Evolutionary conservation across 2,797 vertebrate species (phyloP).

Genomic region (Zalophus californianus): DNA sequence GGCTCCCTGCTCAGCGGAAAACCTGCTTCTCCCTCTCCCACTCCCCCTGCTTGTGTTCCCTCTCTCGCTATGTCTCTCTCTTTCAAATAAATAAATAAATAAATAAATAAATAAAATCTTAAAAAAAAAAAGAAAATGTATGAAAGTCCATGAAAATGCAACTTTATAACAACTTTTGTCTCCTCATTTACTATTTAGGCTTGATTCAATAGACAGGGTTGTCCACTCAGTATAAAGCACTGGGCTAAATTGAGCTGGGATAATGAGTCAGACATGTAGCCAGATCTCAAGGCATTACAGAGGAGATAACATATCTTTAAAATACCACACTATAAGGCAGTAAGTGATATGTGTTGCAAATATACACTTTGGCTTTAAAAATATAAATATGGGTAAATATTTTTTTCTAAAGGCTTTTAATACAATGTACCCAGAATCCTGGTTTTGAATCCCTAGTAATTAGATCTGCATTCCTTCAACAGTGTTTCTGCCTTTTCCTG

Average conservation of each 20-base stretch:
- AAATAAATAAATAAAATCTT: too few relatives aligned
- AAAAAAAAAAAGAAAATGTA: too few relatives aligned
- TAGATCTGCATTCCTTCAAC: background rate
- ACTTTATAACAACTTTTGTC: background rate
- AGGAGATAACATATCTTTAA: background rate
- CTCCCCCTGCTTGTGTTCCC: too few relatives aligned
- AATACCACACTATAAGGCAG: background rate
- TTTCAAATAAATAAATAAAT: too few relatives aligned
- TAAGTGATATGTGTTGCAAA: background rate
- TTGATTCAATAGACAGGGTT: conserved; percentile 5
- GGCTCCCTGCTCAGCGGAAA: too few relatives aligned
- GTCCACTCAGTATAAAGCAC: background rate
- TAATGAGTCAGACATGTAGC: background rate
- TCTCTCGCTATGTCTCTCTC: too few relatives aligned
- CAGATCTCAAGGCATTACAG: background rate
- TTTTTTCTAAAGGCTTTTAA: conserved; percentile 35
- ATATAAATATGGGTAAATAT: background rate
- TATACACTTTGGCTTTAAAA: background rate
- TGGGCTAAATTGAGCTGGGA: background rate
- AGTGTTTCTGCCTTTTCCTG: background rate
- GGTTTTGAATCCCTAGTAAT: background rate
- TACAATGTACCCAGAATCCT: background rate
- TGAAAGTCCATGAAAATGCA: background rate
- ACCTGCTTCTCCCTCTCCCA: too few relatives aligned
- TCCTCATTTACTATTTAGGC: background rate